phyloP scores from a whole-genome alignment of 1,140 invertebrate species.

The Achroia grisella region DNA sequence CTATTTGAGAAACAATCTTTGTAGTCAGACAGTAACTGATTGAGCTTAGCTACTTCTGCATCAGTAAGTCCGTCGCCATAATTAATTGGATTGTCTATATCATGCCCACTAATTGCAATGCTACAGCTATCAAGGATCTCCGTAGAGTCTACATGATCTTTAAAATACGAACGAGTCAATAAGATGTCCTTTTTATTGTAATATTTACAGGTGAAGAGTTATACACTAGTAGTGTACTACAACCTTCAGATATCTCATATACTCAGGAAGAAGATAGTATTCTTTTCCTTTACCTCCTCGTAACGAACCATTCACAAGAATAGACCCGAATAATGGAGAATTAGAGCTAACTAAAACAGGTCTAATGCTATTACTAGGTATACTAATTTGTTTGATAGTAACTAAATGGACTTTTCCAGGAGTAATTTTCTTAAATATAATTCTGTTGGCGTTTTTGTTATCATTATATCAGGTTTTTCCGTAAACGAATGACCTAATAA shows the following conservation, averaged over 20 bases:
- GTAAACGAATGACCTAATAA: conserved; percentile 34
- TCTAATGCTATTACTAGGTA: conserved; percentile 4
- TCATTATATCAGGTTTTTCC: conserved; percentile 22
- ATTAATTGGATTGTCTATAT: not conserved
- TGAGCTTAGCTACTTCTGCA: not conserved
- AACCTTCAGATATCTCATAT: not conserved
- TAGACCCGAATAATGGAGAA: not conserved
- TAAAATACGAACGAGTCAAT: not conserved
- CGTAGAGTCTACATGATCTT: too few relatives aligned
- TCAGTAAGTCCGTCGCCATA: not conserved
- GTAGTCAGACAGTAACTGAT: not conserved
- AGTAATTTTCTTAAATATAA: conserved; percentile 13
- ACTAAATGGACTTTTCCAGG: conserved; percentile 5
- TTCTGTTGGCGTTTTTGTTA: conserved; percentile 21
- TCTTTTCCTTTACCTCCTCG: not conserved
- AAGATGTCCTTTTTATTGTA: not conserved
- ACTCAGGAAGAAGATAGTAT: not conserved
- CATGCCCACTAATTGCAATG: not conserved
- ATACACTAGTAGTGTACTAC: not conserved
- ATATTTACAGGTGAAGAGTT: not conserved
- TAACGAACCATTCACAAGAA: conserved; percentile 10
- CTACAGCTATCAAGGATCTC: not conserved
- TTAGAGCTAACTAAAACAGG: conserved; percentile 9
- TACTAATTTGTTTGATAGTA: not conserved
- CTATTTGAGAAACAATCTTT: not conserved